Percentiles rank a stretch among this genome's conserved stretches.
Evolutionary conservation across 2,113 vertebrate species (phyloP).

Genomic region (Stomatorhinus ivindoensis): DNA sequence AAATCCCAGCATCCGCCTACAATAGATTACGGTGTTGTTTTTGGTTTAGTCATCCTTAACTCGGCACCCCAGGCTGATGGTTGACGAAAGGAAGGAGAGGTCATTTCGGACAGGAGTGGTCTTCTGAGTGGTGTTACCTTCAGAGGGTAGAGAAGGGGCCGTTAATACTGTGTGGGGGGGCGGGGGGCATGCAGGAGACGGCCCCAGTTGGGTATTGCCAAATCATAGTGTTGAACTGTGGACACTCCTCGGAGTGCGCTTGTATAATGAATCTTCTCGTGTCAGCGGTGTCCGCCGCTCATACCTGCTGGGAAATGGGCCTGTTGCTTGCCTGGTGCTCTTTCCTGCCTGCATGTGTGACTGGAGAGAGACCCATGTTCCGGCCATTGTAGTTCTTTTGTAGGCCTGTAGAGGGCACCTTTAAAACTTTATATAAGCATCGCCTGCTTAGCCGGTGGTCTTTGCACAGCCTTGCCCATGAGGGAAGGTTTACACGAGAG

Average conservation of each 20-base stretch:
- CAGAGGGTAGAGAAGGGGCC: not conserved
- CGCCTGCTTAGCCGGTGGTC: constrained; percentile 52
- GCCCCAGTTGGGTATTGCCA: constrained; percentile 14
- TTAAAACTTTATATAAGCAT: not conserved
- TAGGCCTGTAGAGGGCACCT: not conserved
- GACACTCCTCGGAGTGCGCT: constrained; percentile 39
- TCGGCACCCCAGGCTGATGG: not conserved
- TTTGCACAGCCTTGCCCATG: constrained; percentile 42
- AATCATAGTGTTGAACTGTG: constrained; percentile 25
- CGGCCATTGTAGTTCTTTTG: not conserved
- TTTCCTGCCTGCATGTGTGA: not conserved
- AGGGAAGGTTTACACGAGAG: constrained; percentile 48
- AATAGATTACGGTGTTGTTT: constrained; percentile 7
- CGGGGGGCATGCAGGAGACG: not conserved
- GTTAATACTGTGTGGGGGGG: not conserved
- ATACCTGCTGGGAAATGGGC: not conserved
- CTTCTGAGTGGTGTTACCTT: not conserved
- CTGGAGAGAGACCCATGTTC: not conserved
- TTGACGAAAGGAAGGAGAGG: not conserved
- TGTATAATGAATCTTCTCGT: constrained; percentile 33
- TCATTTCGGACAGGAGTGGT: not conserved
- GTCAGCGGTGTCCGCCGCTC: constrained; percentile 23
- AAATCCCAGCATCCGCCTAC: not conserved
- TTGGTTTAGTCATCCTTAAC: constrained; percentile 3
- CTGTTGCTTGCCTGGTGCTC: not conserved